phyloP scores from a whole-genome alignment of 1,140 invertebrate genomes.

The Drosophila arizonae region DNA sequence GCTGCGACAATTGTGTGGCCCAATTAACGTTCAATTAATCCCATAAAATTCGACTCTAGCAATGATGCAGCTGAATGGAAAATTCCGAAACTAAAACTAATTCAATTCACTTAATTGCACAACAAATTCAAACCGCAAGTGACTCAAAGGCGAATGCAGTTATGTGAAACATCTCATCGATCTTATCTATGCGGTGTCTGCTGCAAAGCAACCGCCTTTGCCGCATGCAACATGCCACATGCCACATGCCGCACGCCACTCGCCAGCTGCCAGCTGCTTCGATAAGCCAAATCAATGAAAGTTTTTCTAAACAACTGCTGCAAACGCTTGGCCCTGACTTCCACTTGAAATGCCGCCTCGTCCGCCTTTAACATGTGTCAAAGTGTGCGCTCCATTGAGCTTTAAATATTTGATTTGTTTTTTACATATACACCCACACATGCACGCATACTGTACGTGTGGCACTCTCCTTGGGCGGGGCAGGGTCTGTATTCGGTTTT shows the following conservation, averaged over 20 bases:
- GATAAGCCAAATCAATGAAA: slow-evolving; percentile 46
- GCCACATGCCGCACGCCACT: not conserved
- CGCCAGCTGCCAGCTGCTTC: not conserved
- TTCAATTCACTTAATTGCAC: not conserved
- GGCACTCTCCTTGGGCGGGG: slow-evolving; percentile 30
- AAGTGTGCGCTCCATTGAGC: slow-evolving; percentile 76
- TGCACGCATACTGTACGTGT: slow-evolving; percentile 7
- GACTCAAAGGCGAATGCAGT: not conserved
- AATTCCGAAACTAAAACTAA: not conserved
- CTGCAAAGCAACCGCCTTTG: not conserved
- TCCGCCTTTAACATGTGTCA: slow-evolving; percentile 67
- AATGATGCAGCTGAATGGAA: not conserved
- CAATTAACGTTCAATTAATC: slow-evolving; percentile 7
- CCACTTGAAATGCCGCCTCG: slow-evolving; percentile 32
- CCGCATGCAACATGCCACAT: not conserved
- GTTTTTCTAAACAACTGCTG: slow-evolving; percentile 40
- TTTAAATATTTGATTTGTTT: slow-evolving; percentile 81
- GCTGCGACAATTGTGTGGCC: not conserved
- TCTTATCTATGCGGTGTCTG: slow-evolving; percentile 20
- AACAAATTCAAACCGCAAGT: not conserved
- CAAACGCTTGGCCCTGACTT: slow-evolving; percentile 44
- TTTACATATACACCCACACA: slow-evolving; percentile 31
- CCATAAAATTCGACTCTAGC: not conserved
- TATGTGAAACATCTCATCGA: slow-evolving; percentile 24
- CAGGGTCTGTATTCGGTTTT: slow-evolving; percentile 36